Percentiles rank a stretch among this genome's conserved stretches.
These are phyloP conservation scores for Pygoscelis adeliae DNA, from an alignment of 2,113 vertebrate genomes.

Conservation along the genomic window DNA sequence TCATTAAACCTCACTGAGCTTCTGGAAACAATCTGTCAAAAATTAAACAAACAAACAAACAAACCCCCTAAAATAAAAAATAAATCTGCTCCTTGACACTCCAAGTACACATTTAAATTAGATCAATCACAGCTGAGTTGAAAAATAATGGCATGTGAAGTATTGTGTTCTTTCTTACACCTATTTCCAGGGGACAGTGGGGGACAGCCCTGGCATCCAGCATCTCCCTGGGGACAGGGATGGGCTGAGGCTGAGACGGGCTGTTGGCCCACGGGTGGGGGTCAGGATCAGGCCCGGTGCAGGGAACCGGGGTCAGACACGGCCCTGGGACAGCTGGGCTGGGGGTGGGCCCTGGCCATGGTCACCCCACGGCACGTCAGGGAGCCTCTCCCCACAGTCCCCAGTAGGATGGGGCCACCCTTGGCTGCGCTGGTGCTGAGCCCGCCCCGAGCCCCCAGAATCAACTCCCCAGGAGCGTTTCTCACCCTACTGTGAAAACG, in stretches of 20 bases:
- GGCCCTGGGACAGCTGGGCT: background rate
- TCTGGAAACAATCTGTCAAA: background rate
- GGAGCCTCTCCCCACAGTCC: background rate
- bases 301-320: background rate
- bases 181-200: background rate
- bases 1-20: background rate
- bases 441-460: rapidly evolving
- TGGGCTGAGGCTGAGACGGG: background rate
- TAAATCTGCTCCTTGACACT: background rate
- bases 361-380: rapidly evolving
- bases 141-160: background rate
- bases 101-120: background rate
- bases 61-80: background rate
- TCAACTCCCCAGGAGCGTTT: background rate
- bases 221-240: background rate
- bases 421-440: background rate
- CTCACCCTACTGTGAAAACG: background rate
- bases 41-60: background rate
- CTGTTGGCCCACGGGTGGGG: rapidly evolving
- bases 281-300: background rate
- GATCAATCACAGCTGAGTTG: background rate
- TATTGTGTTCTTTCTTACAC: background rate
- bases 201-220: background rate
- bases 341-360: too few relatives aligned
- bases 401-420: too few relatives aligned